Evolutionary conservation across 2,797 vertebrate species (phyloP).

Genomic region (Chiloscyllium punctatum): DNA sequence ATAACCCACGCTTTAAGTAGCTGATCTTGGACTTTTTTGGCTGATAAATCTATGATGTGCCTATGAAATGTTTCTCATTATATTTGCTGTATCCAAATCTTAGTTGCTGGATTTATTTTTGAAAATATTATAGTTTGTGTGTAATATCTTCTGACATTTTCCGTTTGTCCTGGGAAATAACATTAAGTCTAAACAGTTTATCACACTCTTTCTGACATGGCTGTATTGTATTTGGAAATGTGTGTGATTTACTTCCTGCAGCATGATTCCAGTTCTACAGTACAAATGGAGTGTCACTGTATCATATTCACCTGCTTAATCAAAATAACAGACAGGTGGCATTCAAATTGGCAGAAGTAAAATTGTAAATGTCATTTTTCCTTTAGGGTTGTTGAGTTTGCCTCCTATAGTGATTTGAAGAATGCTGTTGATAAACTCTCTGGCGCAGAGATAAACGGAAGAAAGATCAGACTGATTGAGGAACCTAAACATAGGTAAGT

Average conservation of each 20-base stretch:
- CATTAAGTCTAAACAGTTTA: no score
- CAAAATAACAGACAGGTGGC: not conserved
- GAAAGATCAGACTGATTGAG: conserved; percentile 93
- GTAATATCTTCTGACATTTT: no score
- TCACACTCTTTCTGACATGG: not conserved
- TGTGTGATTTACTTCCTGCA: not conserved
- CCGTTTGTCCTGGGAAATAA: no score
- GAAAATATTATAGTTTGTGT: no score
- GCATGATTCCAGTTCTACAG: no score
- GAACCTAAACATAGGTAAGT: conserved; percentile 62
- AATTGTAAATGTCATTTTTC: not conserved
- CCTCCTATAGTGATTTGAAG: conserved; percentile 91
- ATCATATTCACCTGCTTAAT: not conserved
- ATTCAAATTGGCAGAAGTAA: not conserved
- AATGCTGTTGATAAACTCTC: conserved; percentile 93
- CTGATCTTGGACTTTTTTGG: not conserved
- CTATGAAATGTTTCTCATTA: no score
- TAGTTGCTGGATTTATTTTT: not conserved
- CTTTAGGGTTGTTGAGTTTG: conserved; percentile 87
- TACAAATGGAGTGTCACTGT: not conserved
- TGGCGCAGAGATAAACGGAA: conserved; percentile 95
- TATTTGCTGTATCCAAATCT: no score
- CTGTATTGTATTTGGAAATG: not conserved
- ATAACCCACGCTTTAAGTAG: not conserved
- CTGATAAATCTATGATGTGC: not conserved